Evolutionary conservation across 1,140 invertebrate species (phyloP).

Genomic region (Trachymyrmex septentrionalis): DNA sequence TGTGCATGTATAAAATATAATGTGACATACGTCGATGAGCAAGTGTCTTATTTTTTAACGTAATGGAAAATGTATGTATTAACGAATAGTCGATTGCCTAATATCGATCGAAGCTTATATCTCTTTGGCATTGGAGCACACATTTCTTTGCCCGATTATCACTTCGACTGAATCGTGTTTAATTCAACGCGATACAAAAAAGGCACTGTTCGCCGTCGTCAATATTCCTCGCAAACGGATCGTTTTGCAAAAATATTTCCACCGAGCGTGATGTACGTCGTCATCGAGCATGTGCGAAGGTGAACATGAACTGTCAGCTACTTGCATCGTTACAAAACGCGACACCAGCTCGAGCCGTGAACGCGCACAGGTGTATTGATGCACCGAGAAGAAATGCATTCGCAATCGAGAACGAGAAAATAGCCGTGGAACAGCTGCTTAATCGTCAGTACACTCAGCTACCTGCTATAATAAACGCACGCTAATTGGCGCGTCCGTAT

Average conservation of each 20-base stretch:
- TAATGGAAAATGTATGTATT: constrained; percentile 20
- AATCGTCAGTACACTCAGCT: neutral
- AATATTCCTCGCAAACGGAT: constrained; percentile 10
- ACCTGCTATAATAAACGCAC: neutral
- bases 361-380: neutral
- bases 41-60: neutral
- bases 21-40: neutral
- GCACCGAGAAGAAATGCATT: neutral
- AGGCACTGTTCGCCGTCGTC: neutral
- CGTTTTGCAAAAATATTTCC: neutral
- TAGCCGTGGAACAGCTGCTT: neutral
- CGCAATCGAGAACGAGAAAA: constrained; percentile 11
- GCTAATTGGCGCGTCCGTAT: neutral
- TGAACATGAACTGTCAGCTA: constrained; percentile 1
- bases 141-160: constrained; percentile 1
- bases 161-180: neutral
- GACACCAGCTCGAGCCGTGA: neutral
- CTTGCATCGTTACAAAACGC: neutral
- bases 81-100: neutral
- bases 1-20: neutral
- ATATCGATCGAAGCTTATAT: neutral
- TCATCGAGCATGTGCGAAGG: neutral
- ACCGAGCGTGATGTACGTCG: neutral
- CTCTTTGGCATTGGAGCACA: neutral
- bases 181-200: neutral